Evolutionary conservation across 2,888 invertebrate genomes (phyloP), one percentile per base, ranked within the genome.

Genomic region (Caenorhabditis drosophilae): DNA sequence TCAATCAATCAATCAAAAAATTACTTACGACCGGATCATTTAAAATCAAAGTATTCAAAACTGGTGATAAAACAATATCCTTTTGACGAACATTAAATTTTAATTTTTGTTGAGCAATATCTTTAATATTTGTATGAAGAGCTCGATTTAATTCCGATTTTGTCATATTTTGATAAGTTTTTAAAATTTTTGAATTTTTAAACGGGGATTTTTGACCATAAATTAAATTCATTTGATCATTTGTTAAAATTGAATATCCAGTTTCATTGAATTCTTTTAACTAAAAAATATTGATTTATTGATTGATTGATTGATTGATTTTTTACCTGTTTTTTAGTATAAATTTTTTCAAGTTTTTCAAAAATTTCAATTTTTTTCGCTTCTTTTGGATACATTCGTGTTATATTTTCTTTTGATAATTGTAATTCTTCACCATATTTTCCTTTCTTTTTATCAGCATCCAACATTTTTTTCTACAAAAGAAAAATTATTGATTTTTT

Each of bases 371-470:
- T 70, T 16, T 73, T 77, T 20, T 73, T 75, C 4, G 62, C 64
- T 46, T 77, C 70, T 11, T 55, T 31, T 4, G 56, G 62, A 20
- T 55, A 51, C 4, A 53, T 45, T 38, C 60, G 61, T 12, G 71
- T 76, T 0, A 75, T 62, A 51, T 79, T 80, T 45, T 78, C 57
- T 42, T 77, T 78, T 0, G 76, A 76, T 40, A 78, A 77, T 47
- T 77, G 79, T 15, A 78, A 38, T 25, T 59, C 67, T 45, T 70
- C 60, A 2, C 68, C 70, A 45, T 60, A 51, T 7, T 61, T 63
- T 18, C 64, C 62, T 22, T 49, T 38, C 20, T 46, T 26, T 46
- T 45, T 54, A 11, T 9, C 48, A 1, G 22, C 23, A 27, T 38
- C 36, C 4, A n/a, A n/a, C n/a, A n/a, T n/a, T n/a, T n/a, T n/a